phyloP scores from a whole-genome alignment of 2,797 vertebrate species.

The Tokudaia tokunoshimensis region DNA sequence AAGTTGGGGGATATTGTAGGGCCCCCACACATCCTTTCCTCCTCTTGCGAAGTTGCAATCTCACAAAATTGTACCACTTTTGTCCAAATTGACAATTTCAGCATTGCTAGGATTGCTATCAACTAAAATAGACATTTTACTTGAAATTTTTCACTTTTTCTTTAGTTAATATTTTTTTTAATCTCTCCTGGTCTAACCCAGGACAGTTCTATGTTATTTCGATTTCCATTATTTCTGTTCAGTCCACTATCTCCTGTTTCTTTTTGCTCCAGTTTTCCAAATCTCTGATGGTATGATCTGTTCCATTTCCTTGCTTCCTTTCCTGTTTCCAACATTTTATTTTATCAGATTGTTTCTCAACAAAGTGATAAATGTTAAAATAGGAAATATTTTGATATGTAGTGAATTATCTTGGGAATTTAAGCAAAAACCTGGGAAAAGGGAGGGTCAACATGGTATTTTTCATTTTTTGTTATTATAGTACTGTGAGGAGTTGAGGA shows the following conservation, averaged over 20 bases:
- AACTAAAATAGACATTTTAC: neutral
- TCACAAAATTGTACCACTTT: neutral
- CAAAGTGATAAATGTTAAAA: conserved; percentile 13
- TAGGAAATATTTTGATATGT: conserved; percentile 37
- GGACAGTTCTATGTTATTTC: neutral
- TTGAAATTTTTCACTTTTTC: conserved; percentile 27
- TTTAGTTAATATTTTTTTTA: neutral
- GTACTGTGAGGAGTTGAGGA: conserved; percentile 31
- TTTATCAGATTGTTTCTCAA: conserved; percentile 44
- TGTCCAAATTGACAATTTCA: conserved; percentile 1
- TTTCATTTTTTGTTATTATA: conserved; percentile 57
- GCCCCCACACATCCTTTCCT: too few species aligned
- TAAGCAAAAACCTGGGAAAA: neutral
- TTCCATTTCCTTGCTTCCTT: conserved; percentile 34
- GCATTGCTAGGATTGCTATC: neutral
- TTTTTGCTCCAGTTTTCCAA: conserved; percentile 16
- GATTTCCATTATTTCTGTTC: neutral
- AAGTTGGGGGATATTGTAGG: neutral
- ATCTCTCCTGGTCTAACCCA: neutral
- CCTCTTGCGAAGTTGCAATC: neutral
- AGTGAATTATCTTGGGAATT: neutral
- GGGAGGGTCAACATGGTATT: neutral
- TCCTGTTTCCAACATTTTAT: conserved; percentile 2
- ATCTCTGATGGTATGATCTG: neutral
- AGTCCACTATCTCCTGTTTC: neutral